A percentile compares a stretch with the other conserved stretches of the same genome.
Evolutionary conservation across 2,888 invertebrate species (phyloP).

Genomic region (Parochlus steinenii): DNA sequence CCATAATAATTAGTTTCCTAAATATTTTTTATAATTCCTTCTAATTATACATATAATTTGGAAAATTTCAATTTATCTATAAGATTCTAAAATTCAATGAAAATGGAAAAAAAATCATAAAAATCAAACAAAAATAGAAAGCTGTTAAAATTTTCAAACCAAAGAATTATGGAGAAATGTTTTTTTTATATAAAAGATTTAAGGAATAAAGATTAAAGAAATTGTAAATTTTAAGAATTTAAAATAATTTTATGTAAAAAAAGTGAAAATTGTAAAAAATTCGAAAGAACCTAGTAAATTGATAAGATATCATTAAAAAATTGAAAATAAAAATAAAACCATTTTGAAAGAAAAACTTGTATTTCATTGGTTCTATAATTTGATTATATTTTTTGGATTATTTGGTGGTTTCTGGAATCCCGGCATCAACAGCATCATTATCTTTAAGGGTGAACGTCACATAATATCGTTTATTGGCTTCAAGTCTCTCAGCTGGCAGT

Average conservation of each 20-base stretch:
- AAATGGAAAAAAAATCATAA: too few relatives aligned
- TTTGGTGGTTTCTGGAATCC: conserved; percentile 1
- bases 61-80: too few relatives aligned
- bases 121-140: too few relatives aligned
- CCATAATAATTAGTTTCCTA: too few relatives aligned
- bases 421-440: conserved; percentile 15
- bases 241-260: neutral
- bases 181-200: too few relatives aligned
- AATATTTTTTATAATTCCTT: too few relatives aligned
- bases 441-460: conserved; percentile 85
- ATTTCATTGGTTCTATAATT: conserved; percentile 5
- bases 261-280: neutral
- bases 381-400: neutral
- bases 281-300: neutral
- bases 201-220: too few relatives aligned
- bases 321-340: neutral
- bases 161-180: too few relatives aligned
- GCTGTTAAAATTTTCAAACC: too few relatives aligned
- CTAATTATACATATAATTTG: too few relatives aligned
- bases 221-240: too few relatives aligned
- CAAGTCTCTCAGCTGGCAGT: conserved; percentile 70
- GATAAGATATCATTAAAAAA: neutral
- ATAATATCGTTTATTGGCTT: conserved; percentile 79
- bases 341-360: neutral
- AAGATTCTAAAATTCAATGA: too few relatives aligned